Base-by-base conservation (phyloP, 2,113 vertebrate species). In the Casuarius casuarius region DNA sequence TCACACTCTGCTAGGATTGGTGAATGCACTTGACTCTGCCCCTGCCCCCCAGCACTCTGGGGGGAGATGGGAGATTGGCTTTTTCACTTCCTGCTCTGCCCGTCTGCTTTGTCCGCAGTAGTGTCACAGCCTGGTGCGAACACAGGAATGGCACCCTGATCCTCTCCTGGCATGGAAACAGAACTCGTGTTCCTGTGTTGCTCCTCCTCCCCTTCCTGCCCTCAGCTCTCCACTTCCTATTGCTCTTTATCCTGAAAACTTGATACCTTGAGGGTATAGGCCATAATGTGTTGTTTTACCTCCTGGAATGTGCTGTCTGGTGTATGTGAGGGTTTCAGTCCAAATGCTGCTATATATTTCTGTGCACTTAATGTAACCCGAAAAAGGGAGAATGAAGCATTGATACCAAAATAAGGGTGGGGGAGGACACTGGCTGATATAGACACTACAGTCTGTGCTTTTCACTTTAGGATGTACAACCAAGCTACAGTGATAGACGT, bases 291-390 rank as follows among this genome's bases (percentile, higher is more conserved):
- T 97, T 97, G 97, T 97, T 98, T 98, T 98, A 98, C 98, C 98
- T 98, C 98, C 97, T 97, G 97, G 97, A 97, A 97, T 97, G 96
- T 97, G 96, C 97, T 98, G 97, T 98, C 97, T 97, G 93, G 97
- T 97, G 97, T 98, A 97, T 91, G 98, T 98, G 97, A 98, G 98
- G 98, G 98, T 98, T 98, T 98, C 98, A 97, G 97, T 98, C 97
- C 97, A 98, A 98, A 98, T 98, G 98, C 98, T 98, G 98, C 98
- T 98, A 98, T 98, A 97, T 97, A 97, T 98, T 98, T 98, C 97
- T 98, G 98, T 98, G 98, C 98, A 98, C 98, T 98, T 98, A 98
- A 97, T 98, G 97, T 98, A 98, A 98, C 97, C 98, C 97, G 92
- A 98, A 97, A 95, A 98, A 97, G 97, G 98, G 98, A 97, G 97